Percentiles rank a stretch among this genome's conserved stretches.
These are phyloP conservation scores for Periplaneta americana DNA, from an alignment of 1,140 invertebrate genomes.

Conservation along the genomic window DNA sequence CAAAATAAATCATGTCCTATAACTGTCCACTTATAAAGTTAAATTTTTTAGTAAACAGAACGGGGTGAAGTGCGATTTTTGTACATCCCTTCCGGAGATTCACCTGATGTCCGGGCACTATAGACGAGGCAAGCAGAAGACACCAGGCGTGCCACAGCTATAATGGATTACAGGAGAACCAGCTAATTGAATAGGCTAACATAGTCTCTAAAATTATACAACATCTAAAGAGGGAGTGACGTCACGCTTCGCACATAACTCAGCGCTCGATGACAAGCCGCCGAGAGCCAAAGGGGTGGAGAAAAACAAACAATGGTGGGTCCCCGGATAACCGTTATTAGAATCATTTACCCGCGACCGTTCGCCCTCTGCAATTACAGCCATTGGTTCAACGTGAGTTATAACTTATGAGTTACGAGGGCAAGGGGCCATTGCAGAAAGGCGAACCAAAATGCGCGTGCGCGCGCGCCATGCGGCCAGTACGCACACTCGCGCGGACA, in stretches of 20 bases:
- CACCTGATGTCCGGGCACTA: neutral
- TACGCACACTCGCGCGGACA: too few species aligned
- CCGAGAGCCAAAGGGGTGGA: neutral
- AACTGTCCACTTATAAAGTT: too few species aligned
- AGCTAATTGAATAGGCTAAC: neutral
- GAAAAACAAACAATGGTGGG: slow-evolving; percentile 15
- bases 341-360: slow-evolving; percentile 18
- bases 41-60: too few species aligned
- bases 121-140: neutral
- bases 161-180: neutral
- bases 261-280: neutral
- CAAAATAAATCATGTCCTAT: too few species aligned
- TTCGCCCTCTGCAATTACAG: slow-evolving; percentile 17
- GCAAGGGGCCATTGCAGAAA: neutral
- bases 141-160: neutral
- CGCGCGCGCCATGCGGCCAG: neutral
- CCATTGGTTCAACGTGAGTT: neutral
- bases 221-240: slow-evolving; percentile 1
- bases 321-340: slow-evolving; percentile 17
- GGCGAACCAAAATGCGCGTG: neutral
- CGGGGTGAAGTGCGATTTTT: too few species aligned
- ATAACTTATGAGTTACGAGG: neutral
- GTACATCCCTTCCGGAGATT: too few species aligned
- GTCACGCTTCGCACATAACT: slow-evolving; percentile 12
- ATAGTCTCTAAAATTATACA: neutral